Conservation (phyloP, 2,888 invertebrate species). For the Latheticus oryzae region DNA sequence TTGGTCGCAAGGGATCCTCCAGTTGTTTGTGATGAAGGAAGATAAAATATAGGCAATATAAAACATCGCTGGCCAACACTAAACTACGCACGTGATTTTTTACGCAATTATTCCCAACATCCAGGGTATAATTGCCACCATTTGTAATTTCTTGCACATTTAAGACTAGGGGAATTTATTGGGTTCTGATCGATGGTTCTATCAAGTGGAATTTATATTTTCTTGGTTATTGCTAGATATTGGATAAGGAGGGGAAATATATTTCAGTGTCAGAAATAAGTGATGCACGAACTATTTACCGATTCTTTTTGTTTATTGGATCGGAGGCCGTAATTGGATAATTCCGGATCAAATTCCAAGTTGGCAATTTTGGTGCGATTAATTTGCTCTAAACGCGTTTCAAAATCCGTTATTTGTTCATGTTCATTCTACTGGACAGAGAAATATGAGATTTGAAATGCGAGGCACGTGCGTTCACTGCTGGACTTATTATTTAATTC, state of each 20-base stretch:
- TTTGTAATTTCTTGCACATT: slow-evolving; percentile 26
- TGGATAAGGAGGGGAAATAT: too few relatives aligned
- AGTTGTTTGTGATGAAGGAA: slow-evolving; percentile 47
- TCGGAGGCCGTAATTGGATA: too few relatives aligned
- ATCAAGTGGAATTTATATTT: slow-evolving; percentile 8
- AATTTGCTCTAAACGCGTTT: slow-evolving; percentile 27
- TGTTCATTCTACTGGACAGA: slow-evolving; percentile 34
- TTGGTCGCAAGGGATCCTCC: slow-evolving; percentile 45
- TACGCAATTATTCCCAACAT: slow-evolving; percentile 33
- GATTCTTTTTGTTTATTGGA: too few relatives aligned
- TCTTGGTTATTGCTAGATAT: slow-evolving; percentile 4
- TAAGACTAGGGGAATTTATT: slow-evolving; percentile 27
- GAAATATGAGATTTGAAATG: slow-evolving; percentile 38
- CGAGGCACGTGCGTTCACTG: slow-evolving; percentile 45
- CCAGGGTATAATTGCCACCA: slow-evolving; percentile 31
- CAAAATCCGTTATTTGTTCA: slow-evolving; percentile 29
- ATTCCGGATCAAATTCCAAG: slow-evolving; percentile 9
- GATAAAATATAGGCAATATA: slow-evolving; percentile 47
- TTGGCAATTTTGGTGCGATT: slow-evolving; percentile 12
- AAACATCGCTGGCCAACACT: slow-evolving; percentile 37
- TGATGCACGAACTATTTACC: too few relatives aligned
- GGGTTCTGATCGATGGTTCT: slow-evolving; percentile 22
- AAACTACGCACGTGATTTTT: slow-evolving; percentile 40
- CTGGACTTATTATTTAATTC: slow-evolving; percentile 53
- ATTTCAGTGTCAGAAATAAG: too few relatives aligned